Conservation (phyloP, 2,797 vertebrate genomes). For the Triplophysa yarkandensis region DNA sequence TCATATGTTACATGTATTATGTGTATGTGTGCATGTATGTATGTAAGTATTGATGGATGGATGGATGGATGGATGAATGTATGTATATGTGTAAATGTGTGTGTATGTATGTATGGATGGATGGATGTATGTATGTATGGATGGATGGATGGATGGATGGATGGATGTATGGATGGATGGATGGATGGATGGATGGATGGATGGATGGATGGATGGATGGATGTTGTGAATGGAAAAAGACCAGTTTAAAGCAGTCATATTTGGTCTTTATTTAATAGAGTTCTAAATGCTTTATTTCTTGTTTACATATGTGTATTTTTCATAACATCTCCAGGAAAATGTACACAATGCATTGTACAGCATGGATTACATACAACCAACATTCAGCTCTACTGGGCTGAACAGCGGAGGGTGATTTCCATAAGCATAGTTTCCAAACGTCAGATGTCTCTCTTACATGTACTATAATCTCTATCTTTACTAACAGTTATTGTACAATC, state of each 20-base stretch:
- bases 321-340: conserved; percentile 79
- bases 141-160: too few species aligned
- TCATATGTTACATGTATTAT: too few species aligned
- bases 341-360: conserved; percentile 80
- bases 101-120: too few species aligned
- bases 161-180: too few species aligned
- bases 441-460: conserved; percentile 30
- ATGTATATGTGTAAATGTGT: too few species aligned
- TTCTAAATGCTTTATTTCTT: conserved; percentile 67
- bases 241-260: conserved; percentile 65
- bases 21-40: too few species aligned
- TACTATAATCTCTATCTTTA: conserved; percentile 37
- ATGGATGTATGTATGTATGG: too few species aligned
- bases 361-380: conserved; percentile 77
- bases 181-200: too few species aligned
- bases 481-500: conserved; percentile 27
- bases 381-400: conserved; percentile 66
- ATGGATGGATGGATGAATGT: too few species aligned
- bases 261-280: conserved; percentile 75
- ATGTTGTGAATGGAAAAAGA: neutral
- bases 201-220: too few species aligned
- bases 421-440: conserved; percentile 43
- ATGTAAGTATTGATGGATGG: too few species aligned
- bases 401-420: conserved; percentile 47
- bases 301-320: conserved; percentile 69